These are phyloP conservation scores for Chloroclysta siterata DNA, from an alignment of 2,888 invertebrate species.

Conservation along the genomic window DNA sequence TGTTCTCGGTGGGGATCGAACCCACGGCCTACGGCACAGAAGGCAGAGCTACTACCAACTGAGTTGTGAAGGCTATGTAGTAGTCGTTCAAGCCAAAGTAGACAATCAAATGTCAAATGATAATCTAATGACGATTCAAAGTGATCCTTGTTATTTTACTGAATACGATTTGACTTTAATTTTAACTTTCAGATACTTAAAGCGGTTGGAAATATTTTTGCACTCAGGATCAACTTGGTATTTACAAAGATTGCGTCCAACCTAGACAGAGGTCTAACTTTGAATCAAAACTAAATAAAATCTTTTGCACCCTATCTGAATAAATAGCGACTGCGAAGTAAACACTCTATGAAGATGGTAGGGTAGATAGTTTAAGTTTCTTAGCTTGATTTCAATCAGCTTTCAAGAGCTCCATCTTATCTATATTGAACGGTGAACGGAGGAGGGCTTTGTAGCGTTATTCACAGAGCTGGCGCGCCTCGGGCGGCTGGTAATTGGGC, in stretches of 20 bases:
- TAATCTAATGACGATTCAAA: too few relatives aligned
- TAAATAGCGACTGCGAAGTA: background rate
- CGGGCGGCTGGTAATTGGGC: conserved; percentile 8
- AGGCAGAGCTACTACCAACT: too few relatives aligned
- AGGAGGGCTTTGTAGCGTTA: conserved; percentile 1
- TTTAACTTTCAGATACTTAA: background rate
- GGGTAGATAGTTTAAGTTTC: conserved; percentile 5
- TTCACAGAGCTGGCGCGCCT: conserved; percentile 1
- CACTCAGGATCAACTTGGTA: background rate
- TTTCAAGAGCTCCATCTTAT: conserved; percentile 6
- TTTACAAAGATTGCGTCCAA: background rate
- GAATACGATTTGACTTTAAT: background rate
- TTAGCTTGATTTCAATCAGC: conserved; percentile 9
- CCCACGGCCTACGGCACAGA: too few relatives aligned
- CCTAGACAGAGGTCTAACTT: background rate
- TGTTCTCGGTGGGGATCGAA: too few relatives aligned
- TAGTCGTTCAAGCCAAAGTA: too few relatives aligned
- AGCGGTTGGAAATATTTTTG: background rate
- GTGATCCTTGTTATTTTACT: too few relatives aligned
- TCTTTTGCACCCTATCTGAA: background rate
- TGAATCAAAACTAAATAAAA: background rate
- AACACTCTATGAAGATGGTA: conserved; percentile 8
- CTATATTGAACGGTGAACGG: conserved; percentile 8
- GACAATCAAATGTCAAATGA: too few relatives aligned
- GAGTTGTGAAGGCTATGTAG: too few relatives aligned